phyloP scores from a whole-genome alignment of 2,113 vertebrate genomes.

The Girardinichthys multiradiatus region DNA sequence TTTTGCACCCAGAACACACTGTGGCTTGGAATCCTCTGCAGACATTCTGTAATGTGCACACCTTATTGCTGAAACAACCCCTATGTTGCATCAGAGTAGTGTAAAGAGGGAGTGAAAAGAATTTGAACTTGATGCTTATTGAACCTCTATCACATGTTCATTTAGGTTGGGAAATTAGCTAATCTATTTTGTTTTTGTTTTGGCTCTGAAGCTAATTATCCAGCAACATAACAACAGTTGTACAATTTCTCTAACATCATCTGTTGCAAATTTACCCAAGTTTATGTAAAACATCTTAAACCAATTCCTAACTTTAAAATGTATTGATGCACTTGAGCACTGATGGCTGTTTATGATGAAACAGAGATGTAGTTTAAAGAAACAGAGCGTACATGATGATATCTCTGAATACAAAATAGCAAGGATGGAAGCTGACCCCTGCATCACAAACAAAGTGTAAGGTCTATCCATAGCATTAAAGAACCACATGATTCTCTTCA shows the following conservation, averaged over 20 bases:
- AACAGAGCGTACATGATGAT: slow-evolving; percentile 12
- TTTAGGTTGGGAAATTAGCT: slow-evolving; percentile 31
- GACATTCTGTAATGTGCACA: slow-evolving; percentile 42
- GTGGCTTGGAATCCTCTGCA: slow-evolving; percentile 46
- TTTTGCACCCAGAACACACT: slow-evolving; percentile 40
- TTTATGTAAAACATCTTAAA: slow-evolving; percentile 8
- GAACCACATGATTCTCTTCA: slow-evolving; percentile 47
- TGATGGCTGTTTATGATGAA: slow-evolving; percentile 30
- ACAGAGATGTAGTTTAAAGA: slow-evolving; percentile 21
- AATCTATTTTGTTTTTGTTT: slow-evolving; percentile 16
- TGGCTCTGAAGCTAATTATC: neutral
- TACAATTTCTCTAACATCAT: neutral
- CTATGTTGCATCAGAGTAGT: slow-evolving; percentile 66
- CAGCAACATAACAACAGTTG: neutral
- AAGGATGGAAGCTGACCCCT: slow-evolving; percentile 25
- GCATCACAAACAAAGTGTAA: slow-evolving; percentile 49
- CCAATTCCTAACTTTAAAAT: neutral
- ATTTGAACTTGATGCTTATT: slow-evolving; percentile 55
- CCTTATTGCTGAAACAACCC: slow-evolving; percentile 64
- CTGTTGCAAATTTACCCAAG: neutral
- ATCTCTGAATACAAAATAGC: slow-evolving; percentile 28
- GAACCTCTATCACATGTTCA: slow-evolving; percentile 35
- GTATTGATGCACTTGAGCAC: neutral
- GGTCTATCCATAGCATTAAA: slow-evolving; percentile 48
- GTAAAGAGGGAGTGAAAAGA: slow-evolving; percentile 53